Base-by-base conservation (phyloP, 2,113 vertebrate genomes). In the Gnathonemus echidnorhynchus region DNA sequence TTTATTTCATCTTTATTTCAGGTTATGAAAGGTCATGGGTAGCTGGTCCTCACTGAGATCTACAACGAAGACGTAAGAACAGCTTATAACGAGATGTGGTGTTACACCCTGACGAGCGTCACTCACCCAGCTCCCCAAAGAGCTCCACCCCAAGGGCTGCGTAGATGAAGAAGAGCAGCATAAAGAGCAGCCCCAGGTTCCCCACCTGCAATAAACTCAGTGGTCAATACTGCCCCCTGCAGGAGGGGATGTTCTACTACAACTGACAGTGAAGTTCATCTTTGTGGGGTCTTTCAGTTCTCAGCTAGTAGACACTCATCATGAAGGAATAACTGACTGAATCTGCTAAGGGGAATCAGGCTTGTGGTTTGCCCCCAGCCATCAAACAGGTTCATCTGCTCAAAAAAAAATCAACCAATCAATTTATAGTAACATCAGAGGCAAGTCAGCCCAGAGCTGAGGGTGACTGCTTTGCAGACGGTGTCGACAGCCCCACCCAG, bases 161-260 rank as follows among this genome's bases (percentile, higher is more conserved):
- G 0, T 99, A 99, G 96, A 99, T 99, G 95, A 99, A 99, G 96
- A 99, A 99, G 31, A 99, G 98, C 90, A 99, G 96, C 98, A 99
- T 98, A 95, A 99, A 99, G 93, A 99, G 98, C 89, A 99, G 96
- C 92, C 98, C 98, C 80, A 99, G 97, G 95, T 99, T 99, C 94
- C 98, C 98, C 95, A 99, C 98, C 98, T 99, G 95, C 9, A 94
- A 94, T 83, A 39, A 90, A 95, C 48, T 62, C 62, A 87, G n/a
- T 87, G 3, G 84, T 80, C 74, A 90, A 11, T 35, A 39, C 87
- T 27, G 66, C 70, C 31, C 50, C 48, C 31, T 83, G 42, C 58
- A 74, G 39, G 88, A 17, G 56, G 45, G 58, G 88, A 27, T 87
- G 13, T 52, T 35, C 15, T 87, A 27, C n/a, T 52, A 66, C 19